Base-by-base conservation (phyloP, 37 sponge, comb jelly and placozoan species). In the Mnemiopsis leidyi region DNA sequence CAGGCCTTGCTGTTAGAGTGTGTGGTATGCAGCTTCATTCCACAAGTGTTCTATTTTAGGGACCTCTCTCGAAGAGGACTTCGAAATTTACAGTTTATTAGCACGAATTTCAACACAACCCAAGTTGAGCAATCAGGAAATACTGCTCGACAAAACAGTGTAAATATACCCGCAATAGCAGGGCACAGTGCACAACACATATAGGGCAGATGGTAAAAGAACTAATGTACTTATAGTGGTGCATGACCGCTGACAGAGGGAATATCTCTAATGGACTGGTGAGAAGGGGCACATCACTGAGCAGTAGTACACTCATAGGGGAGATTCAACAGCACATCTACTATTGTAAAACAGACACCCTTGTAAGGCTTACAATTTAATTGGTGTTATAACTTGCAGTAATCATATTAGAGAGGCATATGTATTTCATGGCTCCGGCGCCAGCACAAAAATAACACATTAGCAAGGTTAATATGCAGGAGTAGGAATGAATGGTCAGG, bases 1-100 rank as follows among this genome's bases (percentile, higher is more conserved):
- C 61, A 48, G 61, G 61, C 61, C 13, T 48, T 48, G 13, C 5
- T 48, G 61, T 48, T 48, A 48, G 61, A 5, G 61, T 48, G 61
- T 48, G 61, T 48, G 61, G 61, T 48, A 48, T 48, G 61, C 61
- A 48, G 61, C 61, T 48, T 48, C 61, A 69, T 69, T 69, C 73
- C 73, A 25, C 28, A 25, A 28, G 2, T 69, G 73, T 69, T 69
- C 73, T 69, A 28, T 69, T 69, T 69, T 25, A 20, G 73, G 24
- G 29, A 28, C 29, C 21, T 28, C 24, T 20, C 28, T 21, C 73
- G 73, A 69, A 21, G 73, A 69, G 29, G 21, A 28, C 73, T 21
- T 69, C 3, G 73, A 69, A 69, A 69, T 69, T 69, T 69, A 69
- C 73, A 69, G 73, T 25, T 25, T 69, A 69, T 69, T 69, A 69